Conservation (phyloP, 2,113 vertebrate genomes). For the Thalassarche chlororhynchos region DNA sequence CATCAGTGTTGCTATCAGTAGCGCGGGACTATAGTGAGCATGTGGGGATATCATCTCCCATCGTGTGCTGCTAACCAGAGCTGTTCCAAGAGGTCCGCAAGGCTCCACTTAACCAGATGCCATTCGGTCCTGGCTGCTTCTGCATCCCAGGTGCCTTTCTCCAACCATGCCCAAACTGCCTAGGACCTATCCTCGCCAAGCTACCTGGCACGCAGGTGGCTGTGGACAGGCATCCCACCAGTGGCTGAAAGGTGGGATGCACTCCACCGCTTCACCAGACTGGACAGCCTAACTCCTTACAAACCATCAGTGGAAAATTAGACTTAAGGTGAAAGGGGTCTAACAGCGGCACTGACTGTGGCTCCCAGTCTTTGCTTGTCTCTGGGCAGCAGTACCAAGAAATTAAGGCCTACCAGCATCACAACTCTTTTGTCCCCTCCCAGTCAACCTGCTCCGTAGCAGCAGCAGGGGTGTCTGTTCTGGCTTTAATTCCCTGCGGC, state of each 20-base stretch:
- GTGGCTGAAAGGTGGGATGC: background rate
- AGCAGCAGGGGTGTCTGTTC: background rate
- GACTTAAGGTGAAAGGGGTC: background rate
- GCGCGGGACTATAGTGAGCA: fast-evolving
- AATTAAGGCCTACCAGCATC: background rate
- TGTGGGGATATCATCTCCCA: background rate
- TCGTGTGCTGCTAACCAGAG: fast-evolving
- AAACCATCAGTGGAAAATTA: background rate
- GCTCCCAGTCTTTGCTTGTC: background rate
- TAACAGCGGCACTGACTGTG: background rate
- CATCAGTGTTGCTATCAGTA: background rate
- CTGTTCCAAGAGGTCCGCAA: background rate
- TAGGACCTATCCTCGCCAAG: background rate
- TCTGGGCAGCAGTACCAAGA: background rate
- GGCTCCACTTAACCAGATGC: background rate
- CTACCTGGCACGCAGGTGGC: background rate
- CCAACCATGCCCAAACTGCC: background rate
- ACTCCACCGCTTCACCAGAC: fast-evolving
- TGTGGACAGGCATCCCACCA: background rate
- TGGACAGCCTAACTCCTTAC: background rate
- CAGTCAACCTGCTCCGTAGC: background rate
- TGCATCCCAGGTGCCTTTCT: background rate
- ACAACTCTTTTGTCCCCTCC: background rate
- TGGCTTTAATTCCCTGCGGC: background rate
- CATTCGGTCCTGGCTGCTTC: background rate